Evolutionary conservation across 64 coral and sea anemone species (phyloP).

Genomic region (Dendrophyllia cribrosa): DNA sequence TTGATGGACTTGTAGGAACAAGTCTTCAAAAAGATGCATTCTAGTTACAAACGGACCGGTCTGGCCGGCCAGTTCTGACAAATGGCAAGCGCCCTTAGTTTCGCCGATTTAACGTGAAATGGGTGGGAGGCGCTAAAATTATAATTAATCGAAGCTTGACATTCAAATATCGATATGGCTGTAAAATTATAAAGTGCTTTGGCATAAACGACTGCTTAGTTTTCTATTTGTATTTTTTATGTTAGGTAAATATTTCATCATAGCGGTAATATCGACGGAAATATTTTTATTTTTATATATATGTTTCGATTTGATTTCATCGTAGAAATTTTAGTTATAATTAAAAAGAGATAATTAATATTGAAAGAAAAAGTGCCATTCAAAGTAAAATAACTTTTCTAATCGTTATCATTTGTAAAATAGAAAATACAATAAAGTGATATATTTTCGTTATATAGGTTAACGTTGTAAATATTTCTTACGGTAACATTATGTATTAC

Average conservation of each 20-base stretch:
- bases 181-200: too few species aligned
- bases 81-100: too few species aligned
- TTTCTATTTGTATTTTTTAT: not conserved
- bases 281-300: constrained; percentile 1
- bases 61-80: too few species aligned
- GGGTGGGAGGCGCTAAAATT: too few species aligned
- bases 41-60: too few species aligned
- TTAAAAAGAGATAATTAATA: not conserved
- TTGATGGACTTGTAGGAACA: too few species aligned
- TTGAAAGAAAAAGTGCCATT: not conserved
- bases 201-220: too few species aligned
- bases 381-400: not conserved
- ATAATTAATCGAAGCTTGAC: too few species aligned
- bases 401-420: constrained; percentile 10
- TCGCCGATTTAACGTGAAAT: too few species aligned
- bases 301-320: not conserved
- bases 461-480: constrained; percentile 8
- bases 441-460: constrained; percentile 18
- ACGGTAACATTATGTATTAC: not conserved
- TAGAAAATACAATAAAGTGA: constrained; percentile 11
- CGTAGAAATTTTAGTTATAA: not conserved
- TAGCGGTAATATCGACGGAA: not conserved
- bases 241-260: not conserved
- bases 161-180: too few species aligned
- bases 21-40: too few species aligned